phyloP scores from a whole-genome alignment of 2,113 vertebrate genomes.

The Odocoileus virginianus region DNA sequence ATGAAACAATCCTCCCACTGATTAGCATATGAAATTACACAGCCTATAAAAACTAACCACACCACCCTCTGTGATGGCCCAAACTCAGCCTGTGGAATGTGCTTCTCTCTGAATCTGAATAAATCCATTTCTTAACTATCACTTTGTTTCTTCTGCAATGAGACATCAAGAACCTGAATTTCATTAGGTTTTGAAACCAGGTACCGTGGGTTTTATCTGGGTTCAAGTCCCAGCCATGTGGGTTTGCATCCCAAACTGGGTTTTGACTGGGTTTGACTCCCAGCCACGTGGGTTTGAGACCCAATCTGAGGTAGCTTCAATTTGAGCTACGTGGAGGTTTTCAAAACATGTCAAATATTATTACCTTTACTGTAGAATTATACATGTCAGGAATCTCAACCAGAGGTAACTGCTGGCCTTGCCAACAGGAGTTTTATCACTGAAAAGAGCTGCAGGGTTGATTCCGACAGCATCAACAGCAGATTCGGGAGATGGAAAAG shows the following conservation, averaged over 20 bases:
- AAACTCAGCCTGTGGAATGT: neutral
- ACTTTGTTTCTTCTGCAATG: neutral
- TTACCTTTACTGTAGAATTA: neutral
- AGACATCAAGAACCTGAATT: neutral
- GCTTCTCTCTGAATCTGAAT: neutral
- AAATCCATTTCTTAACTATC: neutral
- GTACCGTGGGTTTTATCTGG: neutral
- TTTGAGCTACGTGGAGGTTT: neutral
- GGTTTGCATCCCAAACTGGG: too few relatives aligned
- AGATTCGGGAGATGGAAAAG: neutral
- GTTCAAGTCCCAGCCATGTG: too few relatives aligned
- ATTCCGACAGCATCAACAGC: neutral
- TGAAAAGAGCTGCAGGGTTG: neutral
- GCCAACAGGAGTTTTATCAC: neutral
- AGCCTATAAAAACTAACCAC: neutral
- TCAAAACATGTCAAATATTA: neutral
- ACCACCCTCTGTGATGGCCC: neutral
- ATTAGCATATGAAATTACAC: neutral
- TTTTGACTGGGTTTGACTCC: neutral
- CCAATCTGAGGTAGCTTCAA: neutral
- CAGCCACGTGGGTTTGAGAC: neutral
- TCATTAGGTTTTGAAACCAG: neutral
- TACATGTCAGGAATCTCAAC: neutral
- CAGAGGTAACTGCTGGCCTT: neutral
- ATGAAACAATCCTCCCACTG: neutral